Evolutionary conservation across 2,797 vertebrate species (phyloP).

Genomic region (Danio albolineatus): DNA sequence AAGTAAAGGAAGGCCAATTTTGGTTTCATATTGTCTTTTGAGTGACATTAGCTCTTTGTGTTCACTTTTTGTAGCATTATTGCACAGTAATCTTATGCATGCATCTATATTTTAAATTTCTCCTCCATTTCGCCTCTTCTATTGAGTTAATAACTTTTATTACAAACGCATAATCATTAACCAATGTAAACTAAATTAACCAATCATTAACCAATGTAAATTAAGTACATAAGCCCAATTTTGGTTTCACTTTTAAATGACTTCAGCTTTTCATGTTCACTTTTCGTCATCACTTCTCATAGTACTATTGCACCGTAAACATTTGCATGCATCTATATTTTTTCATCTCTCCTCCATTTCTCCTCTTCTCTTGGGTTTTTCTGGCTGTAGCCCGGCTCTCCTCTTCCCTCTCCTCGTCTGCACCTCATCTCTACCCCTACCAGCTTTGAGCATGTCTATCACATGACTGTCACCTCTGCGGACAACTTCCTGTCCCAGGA

Average conservation of each 20-base stretch:
- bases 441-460: slow-evolving; percentile 91
- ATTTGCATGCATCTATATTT: slow-evolving; percentile 9
- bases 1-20: background rate
- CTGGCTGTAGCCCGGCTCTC: slow-evolving; percentile 80
- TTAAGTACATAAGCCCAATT: background rate
- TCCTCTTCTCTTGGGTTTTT: slow-evolving; percentile 31
- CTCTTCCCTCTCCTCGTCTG: slow-evolving; percentile 81
- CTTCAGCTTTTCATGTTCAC: background rate
- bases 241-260: background rate
- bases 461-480: slow-evolving; percentile 88
- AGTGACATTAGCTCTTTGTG: too few species aligned
- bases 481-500: slow-evolving; percentile 86
- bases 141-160: too few species aligned
- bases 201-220: background rate
- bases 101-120: too few species aligned
- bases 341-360: slow-evolving; percentile 25
- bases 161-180: too few species aligned
- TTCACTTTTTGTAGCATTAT: too few species aligned
- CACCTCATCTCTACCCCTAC: slow-evolving; percentile 86
- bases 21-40: too few species aligned
- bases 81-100: too few species aligned
- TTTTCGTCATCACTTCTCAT: background rate
- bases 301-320: background rate
- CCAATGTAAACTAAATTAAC: too few species aligned
- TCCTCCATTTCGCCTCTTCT: too few species aligned